Evolutionary conservation across 2,888 invertebrate genomes (phyloP), one percentile per base, ranked within the genome.

Genomic region (Hoplodrina blanda): DNA sequence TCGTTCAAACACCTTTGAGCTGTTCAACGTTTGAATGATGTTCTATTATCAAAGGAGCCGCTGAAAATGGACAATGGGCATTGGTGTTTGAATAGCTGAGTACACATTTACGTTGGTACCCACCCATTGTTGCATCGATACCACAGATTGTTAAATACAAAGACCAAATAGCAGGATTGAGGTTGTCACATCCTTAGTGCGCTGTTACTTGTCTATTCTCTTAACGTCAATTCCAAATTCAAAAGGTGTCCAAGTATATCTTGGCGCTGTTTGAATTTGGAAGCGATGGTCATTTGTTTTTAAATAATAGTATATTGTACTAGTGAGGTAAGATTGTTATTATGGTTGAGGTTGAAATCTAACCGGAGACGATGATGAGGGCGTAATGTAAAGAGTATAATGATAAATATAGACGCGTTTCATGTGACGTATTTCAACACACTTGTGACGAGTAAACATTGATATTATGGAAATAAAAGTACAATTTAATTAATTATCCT

Each of bases 31-130:
- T 37, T 72, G 61, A 62, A 54, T 62, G 37, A 49, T 60, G 44
- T 50, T 53, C 17, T 19, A 20, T 20, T 15, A 50, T 37, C 56
- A 55, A 67, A 17, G 15, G 17, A 33, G 13, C 2, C 30, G 8
- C n/a, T 41, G 56, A 62, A 52, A 44, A n/a, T 53, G 30, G 15
- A 49, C 61, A 62, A 67, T 33, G n/a, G 11, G 0, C 1, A 19
- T 52, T 19, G 33, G 8, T 11, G 5, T 50, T 62, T 77, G 53
- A 62, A 71, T 77, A 19, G 56, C 49, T 20, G 17, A 49, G 25
- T 25, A 33, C 20, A 52, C 41, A 41, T 56, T 65, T n/a, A 49
- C 46, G 72, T 72, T 61, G 60, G 54, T 52, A 25, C 46, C 8
- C 13, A 7, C 17, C 20, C 17, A 8, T 20, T 50, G 55, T 55